Evolutionary conservation across 2,797 vertebrate genomes (phyloP).

Genomic region (Acrossocheilus wenchowensis): DNA sequence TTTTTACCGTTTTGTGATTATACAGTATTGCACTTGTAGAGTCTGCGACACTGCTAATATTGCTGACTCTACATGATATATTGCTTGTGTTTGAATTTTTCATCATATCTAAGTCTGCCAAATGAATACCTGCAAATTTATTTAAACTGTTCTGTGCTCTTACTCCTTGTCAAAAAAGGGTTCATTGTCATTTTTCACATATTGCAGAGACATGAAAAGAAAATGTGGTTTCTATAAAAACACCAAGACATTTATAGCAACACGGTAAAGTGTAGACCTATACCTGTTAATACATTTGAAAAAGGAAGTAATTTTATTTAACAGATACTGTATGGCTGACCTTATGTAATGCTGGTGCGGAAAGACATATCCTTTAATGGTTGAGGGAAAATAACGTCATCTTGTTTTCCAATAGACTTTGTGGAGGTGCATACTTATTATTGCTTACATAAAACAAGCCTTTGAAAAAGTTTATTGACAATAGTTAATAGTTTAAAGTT

Average conservation of each 20-base stretch:
- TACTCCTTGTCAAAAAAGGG: not conserved
- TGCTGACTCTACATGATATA: not conserved
- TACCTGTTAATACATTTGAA: not conserved
- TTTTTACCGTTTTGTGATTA: not conserved
- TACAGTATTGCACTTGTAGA: not conserved
- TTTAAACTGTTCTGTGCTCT: not conserved
- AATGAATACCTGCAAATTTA: conserved; percentile 7
- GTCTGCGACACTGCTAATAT: not conserved
- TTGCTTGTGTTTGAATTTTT: conserved; percentile 2
- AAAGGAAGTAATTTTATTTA: not conserved
- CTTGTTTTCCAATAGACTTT: not conserved
- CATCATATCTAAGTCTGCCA: not conserved
- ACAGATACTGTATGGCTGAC: not conserved
- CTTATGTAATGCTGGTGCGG: not conserved
- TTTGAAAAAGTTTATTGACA: not conserved
- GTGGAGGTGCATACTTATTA: not conserved
- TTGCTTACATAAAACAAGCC: not conserved
- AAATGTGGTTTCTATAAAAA: not conserved
- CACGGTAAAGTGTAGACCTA: not conserved
- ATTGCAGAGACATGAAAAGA: not conserved
- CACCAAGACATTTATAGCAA: not conserved
- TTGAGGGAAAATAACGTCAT: not conserved
- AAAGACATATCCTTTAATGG: not conserved
- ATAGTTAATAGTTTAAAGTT: not conserved
- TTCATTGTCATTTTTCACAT: not conserved